These are phyloP conservation scores for Oreochromis aureus DNA, from an alignment of 2,113 vertebrate genomes.

Conservation along the genomic window DNA sequence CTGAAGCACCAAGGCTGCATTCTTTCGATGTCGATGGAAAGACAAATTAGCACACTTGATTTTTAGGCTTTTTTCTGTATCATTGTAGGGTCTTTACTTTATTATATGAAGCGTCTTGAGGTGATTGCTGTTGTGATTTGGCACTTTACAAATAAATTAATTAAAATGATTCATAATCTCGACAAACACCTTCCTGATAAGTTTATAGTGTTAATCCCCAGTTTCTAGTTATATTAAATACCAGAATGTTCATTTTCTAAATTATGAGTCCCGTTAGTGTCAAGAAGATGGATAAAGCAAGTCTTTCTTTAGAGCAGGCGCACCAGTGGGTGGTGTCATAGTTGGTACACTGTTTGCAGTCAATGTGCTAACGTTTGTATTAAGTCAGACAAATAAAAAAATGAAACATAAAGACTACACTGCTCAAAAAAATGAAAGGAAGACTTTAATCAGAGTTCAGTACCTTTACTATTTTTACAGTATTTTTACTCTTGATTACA, in stretches of 20 bases:
- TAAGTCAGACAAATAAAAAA: not conserved
- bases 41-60: rapidly evolving
- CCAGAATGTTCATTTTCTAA: not conserved
- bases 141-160: rapidly evolving
- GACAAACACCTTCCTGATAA: not conserved
- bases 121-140: not conserved
- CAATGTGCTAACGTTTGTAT: not conserved
- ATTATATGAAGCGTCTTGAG: not conserved
- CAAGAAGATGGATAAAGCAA: not conserved
- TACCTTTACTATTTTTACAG: not conserved
- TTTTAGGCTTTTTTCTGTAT: not conserved
- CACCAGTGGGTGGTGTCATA: not conserved
- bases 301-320: not conserved
- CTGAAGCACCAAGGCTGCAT: not conserved
- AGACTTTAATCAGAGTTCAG: not conserved
- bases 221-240: not conserved
- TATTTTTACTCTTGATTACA: not conserved
- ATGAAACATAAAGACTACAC: rapidly evolving
- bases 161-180: not conserved
- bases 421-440: no score
- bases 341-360: not conserved
- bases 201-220: not conserved
- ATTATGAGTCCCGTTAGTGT: not conserved
- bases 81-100: not conserved
- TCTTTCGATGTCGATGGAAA: not conserved